phyloP scores from a whole-genome alignment of 1,140 invertebrate genomes.

The Drosophila takahashii region DNA sequence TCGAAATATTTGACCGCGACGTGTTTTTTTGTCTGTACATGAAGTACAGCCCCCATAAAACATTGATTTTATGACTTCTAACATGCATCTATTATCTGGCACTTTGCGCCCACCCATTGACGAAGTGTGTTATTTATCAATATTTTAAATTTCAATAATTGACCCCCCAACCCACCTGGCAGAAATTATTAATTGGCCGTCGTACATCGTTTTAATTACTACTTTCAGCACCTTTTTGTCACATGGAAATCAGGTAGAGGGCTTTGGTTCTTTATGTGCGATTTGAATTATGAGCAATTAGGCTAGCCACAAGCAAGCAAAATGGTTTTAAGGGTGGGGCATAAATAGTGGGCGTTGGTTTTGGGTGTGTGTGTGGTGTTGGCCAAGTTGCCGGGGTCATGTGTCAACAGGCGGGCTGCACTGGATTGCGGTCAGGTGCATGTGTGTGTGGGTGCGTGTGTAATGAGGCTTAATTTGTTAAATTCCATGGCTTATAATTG shows the following conservation, averaged over 20 bases:
- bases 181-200: conserved; percentile 13
- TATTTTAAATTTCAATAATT: conserved; percentile 9
- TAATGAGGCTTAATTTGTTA: conserved; percentile 82
- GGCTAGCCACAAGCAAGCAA: conserved; percentile 65
- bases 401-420: conserved; percentile 73
- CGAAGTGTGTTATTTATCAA: background rate
- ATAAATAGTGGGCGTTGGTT: conserved; percentile 6
- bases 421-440: conserved; percentile 58
- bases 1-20: no score
- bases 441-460: conserved; percentile 30
- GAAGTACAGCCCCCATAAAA: background rate
- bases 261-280: background rate
- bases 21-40: no score
- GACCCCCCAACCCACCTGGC: background rate
- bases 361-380: background rate
- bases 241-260: background rate
- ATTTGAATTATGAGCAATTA: conserved; percentile 76
- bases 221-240: conserved; percentile 8
- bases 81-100: conserved; percentile 11
- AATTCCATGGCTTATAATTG: conserved; percentile 81
- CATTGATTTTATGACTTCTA: background rate
- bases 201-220: conserved; percentile 28
- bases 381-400: conserved; percentile 49
- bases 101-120: background rate
- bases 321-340: conserved; percentile 30